phyloP scores from a whole-genome alignment of 1,140 invertebrate species.

The Gryon sp. region DNA sequence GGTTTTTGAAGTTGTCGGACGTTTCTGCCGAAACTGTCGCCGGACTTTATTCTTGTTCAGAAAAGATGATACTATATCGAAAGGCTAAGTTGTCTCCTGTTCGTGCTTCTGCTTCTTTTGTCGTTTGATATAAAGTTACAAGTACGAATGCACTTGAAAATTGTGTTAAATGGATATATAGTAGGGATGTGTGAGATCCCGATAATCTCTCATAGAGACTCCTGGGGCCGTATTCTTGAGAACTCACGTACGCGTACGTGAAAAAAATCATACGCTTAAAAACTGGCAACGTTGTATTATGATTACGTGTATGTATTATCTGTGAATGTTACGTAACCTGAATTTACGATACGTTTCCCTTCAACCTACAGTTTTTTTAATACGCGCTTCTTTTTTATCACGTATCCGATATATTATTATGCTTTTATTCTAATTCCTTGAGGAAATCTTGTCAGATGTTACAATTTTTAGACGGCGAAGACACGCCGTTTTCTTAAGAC shows the following conservation, averaged over 20 bases:
- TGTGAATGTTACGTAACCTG: conserved; percentile 59
- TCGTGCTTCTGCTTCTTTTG: conserved; percentile 33
- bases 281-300: conserved; percentile 56
- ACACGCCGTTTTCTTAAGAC: conserved; percentile 6
- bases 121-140: conserved; percentile 45
- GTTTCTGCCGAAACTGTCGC: background rate
- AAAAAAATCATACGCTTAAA: conserved; percentile 60
- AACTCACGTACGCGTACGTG: conserved; percentile 60
- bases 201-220: conserved; percentile 54
- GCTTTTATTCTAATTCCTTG: conserved; percentile 36
- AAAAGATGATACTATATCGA: conserved; percentile 34
- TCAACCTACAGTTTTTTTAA: conserved; percentile 46
- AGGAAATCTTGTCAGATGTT: conserved; percentile 22
- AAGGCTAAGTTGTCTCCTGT: conserved; percentile 18
- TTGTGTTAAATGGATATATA: conserved; percentile 61
- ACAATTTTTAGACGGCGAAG: conserved; percentile 5
- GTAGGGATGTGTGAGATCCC: conserved; percentile 47
- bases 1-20: too few relatives aligned
- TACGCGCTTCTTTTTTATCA: conserved; percentile 26
- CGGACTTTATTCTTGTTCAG: conserved; percentile 14
- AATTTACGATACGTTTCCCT: conserved; percentile 48
- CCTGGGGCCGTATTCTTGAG: conserved; percentile 58
- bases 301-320: conserved; percentile 59
- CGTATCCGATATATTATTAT: conserved; percentile 47
- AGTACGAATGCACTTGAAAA: conserved; percentile 57